These are phyloP conservation scores for Melolontha melolontha DNA, from an alignment of 2,888 invertebrate genomes.

Conservation along the genomic window DNA sequence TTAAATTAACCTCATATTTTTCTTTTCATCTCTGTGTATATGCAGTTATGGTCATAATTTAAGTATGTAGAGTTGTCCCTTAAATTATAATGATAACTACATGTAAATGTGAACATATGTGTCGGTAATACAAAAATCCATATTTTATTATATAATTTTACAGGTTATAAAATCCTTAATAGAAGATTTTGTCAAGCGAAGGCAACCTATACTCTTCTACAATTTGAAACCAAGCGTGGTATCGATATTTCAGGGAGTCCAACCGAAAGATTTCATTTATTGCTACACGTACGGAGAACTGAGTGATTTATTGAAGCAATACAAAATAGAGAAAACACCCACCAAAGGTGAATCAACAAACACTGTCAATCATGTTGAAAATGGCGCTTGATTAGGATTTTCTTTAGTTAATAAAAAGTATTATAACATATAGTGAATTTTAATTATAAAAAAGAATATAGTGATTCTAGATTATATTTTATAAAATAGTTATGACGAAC, in stretches of 20 bases:
- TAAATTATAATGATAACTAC: too few species aligned
- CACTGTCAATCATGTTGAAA: constrained; percentile 9
- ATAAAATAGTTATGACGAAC: constrained; percentile 13
- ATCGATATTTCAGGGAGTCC: constrained; percentile 70
- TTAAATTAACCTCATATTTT: too few species aligned
- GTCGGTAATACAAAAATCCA: not conserved
- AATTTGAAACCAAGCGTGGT: constrained; percentile 72
- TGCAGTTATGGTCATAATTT: too few species aligned
- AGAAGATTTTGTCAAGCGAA: constrained; percentile 70
- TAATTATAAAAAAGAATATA: too few species aligned
- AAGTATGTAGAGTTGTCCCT: too few species aligned
- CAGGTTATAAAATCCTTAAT: constrained; percentile 74
- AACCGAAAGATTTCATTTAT: constrained; percentile 69
- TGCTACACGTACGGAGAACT: constrained; percentile 69
- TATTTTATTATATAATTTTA: constrained; percentile 41
- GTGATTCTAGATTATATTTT: constrained; percentile 5
- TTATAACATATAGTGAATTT: not conserved
- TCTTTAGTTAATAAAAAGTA: constrained; percentile 4
- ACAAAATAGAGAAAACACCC: not conserved
- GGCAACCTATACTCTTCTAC: constrained; percentile 70
- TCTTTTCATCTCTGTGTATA: too few species aligned
- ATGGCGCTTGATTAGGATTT: constrained; percentile 14
- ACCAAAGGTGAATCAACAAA: constrained; percentile 4
- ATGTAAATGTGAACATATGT: too few species aligned
- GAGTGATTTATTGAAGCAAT: constrained; percentile 68